Percentiles rank a stretch among this genome's conserved stretches.
Conservation (phyloP, 2,888 invertebrate species). For the Eledona agricola region DNA sequence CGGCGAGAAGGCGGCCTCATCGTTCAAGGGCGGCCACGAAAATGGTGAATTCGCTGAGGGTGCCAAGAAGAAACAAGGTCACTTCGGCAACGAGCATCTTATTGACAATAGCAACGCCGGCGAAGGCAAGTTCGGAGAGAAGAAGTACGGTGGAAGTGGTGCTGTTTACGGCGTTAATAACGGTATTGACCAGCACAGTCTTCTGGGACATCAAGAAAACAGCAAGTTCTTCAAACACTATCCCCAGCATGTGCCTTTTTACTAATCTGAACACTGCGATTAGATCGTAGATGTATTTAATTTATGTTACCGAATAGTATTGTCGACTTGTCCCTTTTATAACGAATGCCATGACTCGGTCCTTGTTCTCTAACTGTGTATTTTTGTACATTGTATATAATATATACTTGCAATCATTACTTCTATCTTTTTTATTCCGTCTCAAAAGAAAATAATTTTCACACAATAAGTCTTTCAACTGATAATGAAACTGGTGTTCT, state of each 20-base stretch:
- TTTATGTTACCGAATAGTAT: conserved; percentile 30
- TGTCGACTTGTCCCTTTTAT: conserved; percentile 28
- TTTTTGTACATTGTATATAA: conserved; percentile 37
- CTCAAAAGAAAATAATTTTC: too few relatives aligned
- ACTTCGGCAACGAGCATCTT: conserved; percentile 67
- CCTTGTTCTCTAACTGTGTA: conserved; percentile 23
- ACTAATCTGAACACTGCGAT: conserved; percentile 27
- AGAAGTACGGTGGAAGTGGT: conserved; percentile 68
- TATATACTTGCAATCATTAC: conserved; percentile 21
- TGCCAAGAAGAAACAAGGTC: conserved; percentile 69
- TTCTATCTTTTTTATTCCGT: neutral
- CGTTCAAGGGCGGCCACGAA: conserved; percentile 70
- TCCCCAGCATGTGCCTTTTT: conserved; percentile 66
- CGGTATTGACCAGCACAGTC: conserved; percentile 69
- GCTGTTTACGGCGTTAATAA: conserved; percentile 69
- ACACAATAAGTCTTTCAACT: too few relatives aligned
- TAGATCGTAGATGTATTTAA: conserved; percentile 35
- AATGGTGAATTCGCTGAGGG: conserved; percentile 68
- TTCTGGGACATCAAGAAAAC: conserved; percentile 70
- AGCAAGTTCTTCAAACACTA: conserved; percentile 68
- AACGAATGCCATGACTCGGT: conserved; percentile 42
- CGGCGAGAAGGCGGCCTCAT: conserved; percentile 67
- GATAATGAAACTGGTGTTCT: too few relatives aligned
- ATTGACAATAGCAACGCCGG: conserved; percentile 69
- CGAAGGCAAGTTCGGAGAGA: conserved; percentile 70